phyloP scores from a whole-genome alignment of 2,888 invertebrate species.

The Heliconius aoede region DNA sequence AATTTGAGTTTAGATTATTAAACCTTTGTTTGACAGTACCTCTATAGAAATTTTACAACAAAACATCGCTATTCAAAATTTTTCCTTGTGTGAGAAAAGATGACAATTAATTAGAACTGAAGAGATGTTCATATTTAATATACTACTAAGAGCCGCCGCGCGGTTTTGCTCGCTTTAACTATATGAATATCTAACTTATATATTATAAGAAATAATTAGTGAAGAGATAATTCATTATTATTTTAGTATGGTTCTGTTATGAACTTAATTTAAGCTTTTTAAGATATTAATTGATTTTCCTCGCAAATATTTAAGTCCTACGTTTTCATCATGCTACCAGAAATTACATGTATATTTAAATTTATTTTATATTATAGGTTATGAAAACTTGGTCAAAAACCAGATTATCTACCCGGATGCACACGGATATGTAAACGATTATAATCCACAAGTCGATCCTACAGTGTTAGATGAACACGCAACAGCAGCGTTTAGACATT shows the following conservation, averaged over 20 bases:
- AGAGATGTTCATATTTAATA: not conserved
- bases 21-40: not conserved
- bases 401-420: conserved; percentile 85
- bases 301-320: too few relatives aligned
- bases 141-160: not conserved
- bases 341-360: not conserved
- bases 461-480: conserved; percentile 87
- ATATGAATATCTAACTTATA: too few relatives aligned
- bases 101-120: not conserved
- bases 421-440: conserved; percentile 86
- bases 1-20: not conserved
- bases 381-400: conserved; percentile 85
- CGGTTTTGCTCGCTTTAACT: too few relatives aligned
- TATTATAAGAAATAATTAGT: too few relatives aligned
- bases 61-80: not conserved
- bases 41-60: not conserved
- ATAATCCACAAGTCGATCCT: conserved; percentile 86
- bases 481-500: conserved; percentile 88
- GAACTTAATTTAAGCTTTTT: too few relatives aligned
- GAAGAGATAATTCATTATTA: too few relatives aligned
- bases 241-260: too few relatives aligned
- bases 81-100: not conserved
- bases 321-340: too few relatives aligned
- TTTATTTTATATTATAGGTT: conserved; percentile 63
- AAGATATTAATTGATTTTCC: too few relatives aligned